Evolutionary conservation across 2,797 vertebrate species (phyloP).

Genomic region (Diplodus puntazzo): DNA sequence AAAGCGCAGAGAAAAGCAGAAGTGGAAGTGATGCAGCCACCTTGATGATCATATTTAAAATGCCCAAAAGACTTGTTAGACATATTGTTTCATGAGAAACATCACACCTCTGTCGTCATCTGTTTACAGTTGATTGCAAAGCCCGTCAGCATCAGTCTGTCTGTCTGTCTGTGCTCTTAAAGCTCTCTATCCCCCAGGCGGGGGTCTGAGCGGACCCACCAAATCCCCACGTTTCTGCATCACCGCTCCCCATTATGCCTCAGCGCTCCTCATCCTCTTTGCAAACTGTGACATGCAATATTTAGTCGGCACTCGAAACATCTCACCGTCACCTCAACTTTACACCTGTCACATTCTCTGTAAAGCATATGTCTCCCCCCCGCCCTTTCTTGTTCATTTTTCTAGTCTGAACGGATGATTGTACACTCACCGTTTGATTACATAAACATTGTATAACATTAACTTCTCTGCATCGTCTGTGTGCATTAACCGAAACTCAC

Average conservation of each 20-base stretch:
- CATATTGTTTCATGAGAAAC: constrained; percentile 26
- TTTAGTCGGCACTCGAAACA: constrained; percentile 28
- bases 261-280: constrained; percentile 21
- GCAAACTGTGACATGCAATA: constrained; percentile 33
- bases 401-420: constrained; percentile 50
- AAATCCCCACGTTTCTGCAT: constrained; percentile 55
- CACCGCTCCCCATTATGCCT: constrained; percentile 35
- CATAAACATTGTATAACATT: constrained; percentile 74
- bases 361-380: not conserved
- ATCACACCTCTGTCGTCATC: constrained; percentile 55
- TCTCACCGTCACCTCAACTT: constrained; percentile 21
- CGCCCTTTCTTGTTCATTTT: constrained; percentile 3
- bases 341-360: not conserved
- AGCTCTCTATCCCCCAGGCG: constrained; percentile 22
- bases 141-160: constrained; percentile 1
- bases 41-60: not conserved
- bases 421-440: constrained; percentile 55
- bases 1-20: too few species aligned
- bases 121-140: constrained; percentile 43
- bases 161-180: constrained; percentile 5
- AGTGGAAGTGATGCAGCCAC: too few species aligned
- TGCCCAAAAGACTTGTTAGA: not conserved
- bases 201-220: constrained; percentile 12
- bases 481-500: constrained; percentile 48
- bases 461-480: constrained; percentile 40